Base-by-base conservation (phyloP, 2,888 invertebrate species). In the Hipparchia semele region DNA sequence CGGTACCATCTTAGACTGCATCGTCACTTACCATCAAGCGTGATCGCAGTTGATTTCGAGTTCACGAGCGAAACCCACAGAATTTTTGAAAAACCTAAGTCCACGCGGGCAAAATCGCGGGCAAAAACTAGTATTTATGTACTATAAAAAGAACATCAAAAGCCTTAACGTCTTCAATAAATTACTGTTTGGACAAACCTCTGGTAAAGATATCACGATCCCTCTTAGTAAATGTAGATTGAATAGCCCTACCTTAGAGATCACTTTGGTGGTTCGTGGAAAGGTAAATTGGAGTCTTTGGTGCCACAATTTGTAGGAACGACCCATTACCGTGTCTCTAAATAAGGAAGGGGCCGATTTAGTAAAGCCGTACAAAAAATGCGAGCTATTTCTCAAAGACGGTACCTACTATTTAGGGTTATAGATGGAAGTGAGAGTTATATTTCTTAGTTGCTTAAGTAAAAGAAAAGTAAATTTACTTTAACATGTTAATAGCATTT, bases 261-360 rank as follows among this genome's bases (percentile, higher is more conserved):
- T 56, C 67, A 68, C 59, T 59, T 59, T 51, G 68, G 59, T n/a
- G 56, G 45, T 68, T 23, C 51, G 49, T 59, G 46, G 68, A 33
- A 59, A 68, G 68, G 68, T 68, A 59, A 68, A 68, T 59, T 59
- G 68, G 13, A 68, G 68, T 59, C 59, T 68, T 60, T 60, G 59
- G 68, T 49, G 49, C 68, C 59, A 68, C 68, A 68, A 59, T 68
- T 68, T 51, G 68, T 68, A 49, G 49, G 51, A 68, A 68, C 68
- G 68, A 51, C 68, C 68, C 51, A 68, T 68, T 68, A 68, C 59
- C 3, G 59, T 46, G 68, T 49, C 59, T 60, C 46, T 59, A 56
- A 68, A 59, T 68, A 59, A 59, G 45, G 51, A 59, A 68, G 51
- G 60, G 68, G 23, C 68, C 59, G 59, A 59, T 68, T 59, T 68